Base-by-base conservation (phyloP, 2,888 invertebrate genomes). In the Phortica magna region DNA sequence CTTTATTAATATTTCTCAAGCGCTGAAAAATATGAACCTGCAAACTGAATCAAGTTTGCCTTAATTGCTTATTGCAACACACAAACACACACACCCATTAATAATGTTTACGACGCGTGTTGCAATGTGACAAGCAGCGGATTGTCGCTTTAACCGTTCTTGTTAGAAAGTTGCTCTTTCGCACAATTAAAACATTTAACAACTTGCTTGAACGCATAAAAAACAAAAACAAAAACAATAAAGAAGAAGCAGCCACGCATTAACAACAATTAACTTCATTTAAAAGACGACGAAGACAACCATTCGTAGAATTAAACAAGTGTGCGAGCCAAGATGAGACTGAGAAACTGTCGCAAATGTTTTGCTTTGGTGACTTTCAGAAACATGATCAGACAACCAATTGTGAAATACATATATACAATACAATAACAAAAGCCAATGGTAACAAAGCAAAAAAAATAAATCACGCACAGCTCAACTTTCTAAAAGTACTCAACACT, bases 121-220 rank as follows among this genome's bases (percentile, higher is more conserved):
- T 48, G 48, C 48, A 48, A 48, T 48, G 48, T 14, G 5, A 14
- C 48, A 31, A 4, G 2, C 31, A 2, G 31, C 2, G 42, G 9
- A 0, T 42, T 42, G 0, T 67, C 14, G 7, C 42, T 43, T 41
- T 3, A 19, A 12, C 10, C 42, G 68, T 71, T 71, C 70, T 71
- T 31, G 53, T 71, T 71, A 31, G 70, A 71, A 71, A 71, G 70
- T 71, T 67, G 67, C 42, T 42, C 42, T 14, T 39, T 7, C 42
- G 17, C 31, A 67, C 42, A 67, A 67, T 42, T 67, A 42, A 67
- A 2, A 48, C 3, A 48, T 48, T 48, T 48, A 48, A 48, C 48
- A 14, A 48, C 5, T 14, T 61, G 22, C 19, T 17, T 19, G 7
- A 61, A 6, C 61, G 7, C 31, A 31, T 31, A 31, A 31, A 31